A percentile compares a stretch with the other conserved stretches of the same genome.
Evolutionary conservation across 64 coral and sea anemone genomes (phyloP).

Genomic region (Pocillopora verrucosa): DNA sequence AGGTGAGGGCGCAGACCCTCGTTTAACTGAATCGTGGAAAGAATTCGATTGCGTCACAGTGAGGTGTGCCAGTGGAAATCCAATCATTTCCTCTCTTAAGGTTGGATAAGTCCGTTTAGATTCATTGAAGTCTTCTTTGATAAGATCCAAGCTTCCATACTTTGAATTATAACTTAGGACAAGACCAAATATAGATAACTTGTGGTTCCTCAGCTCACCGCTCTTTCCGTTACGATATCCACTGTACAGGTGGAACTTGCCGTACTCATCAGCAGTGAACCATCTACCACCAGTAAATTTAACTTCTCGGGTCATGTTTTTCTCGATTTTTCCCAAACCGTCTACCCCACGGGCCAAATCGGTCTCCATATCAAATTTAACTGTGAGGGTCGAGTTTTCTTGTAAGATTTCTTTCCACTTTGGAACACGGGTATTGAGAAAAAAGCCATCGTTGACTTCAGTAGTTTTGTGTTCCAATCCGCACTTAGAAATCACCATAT

Average conservation of each 20-base stretch:
- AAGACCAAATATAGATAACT: slow-evolving; percentile 63
- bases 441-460: neutral
- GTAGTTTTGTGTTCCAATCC: neutral
- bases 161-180: slow-evolving; percentile 17
- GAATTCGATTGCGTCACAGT: neutral
- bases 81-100: neutral
- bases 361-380: neutral
- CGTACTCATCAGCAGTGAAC: neutral
- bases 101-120: neutral
- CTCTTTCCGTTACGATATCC: slow-evolving; percentile 4
- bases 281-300: neutral
- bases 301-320: neutral
- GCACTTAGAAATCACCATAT: neutral
- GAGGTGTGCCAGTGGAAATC: neutral
- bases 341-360: neutral
- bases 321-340: neutral
- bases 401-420: neutral
- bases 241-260: slow-evolving; percentile 27
- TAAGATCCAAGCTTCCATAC: slow-evolving; percentile 21
- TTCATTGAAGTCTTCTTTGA: neutral
- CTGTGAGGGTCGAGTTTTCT: neutral
- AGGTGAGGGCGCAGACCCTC: neutral
- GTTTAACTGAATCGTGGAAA: too few relatives aligned
- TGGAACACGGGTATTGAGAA: neutral
- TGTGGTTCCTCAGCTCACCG: neutral